Conservation (phyloP, 2,113 vertebrate species). For the Epinephelus cyanopodus region DNA sequence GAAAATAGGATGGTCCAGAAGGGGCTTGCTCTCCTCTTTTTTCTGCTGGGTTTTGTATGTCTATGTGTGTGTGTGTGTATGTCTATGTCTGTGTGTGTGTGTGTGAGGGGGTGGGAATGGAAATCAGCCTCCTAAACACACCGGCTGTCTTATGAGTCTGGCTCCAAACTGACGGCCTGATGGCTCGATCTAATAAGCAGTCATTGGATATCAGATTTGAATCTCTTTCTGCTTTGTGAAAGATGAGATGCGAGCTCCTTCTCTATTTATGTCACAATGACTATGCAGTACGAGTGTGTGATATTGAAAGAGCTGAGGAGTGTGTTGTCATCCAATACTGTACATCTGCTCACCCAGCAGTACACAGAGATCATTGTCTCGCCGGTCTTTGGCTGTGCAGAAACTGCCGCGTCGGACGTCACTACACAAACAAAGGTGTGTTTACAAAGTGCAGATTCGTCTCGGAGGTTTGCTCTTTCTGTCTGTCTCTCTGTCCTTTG, state of each 20-base stretch:
- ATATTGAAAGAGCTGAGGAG: constrained; percentile 55
- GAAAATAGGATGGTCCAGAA: constrained; percentile 43
- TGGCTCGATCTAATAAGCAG: constrained; percentile 74
- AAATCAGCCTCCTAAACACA: constrained; percentile 52
- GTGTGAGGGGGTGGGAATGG: constrained; percentile 41
- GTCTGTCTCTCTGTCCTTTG: not conserved
- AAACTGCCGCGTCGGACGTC: constrained; percentile 10
- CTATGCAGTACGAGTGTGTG: constrained; percentile 64
- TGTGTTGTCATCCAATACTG: constrained; percentile 69
- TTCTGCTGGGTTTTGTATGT: constrained; percentile 30
- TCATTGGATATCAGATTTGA: constrained; percentile 68
- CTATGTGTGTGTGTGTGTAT: constrained; percentile 28
- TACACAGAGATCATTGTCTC: constrained; percentile 64
- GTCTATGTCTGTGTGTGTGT: constrained; percentile 25
- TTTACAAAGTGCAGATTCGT: constrained; percentile 37
- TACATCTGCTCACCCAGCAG: constrained; percentile 64
- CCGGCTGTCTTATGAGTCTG: constrained; percentile 62
- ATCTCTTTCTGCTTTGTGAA: constrained; percentile 65
- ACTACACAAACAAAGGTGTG: constrained; percentile 50
- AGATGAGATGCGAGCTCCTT: constrained; percentile 63
- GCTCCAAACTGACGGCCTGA: constrained; percentile 71
- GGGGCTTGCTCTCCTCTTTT: constrained; percentile 37
- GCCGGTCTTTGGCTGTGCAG: constrained; percentile 26
- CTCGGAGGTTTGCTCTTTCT: not conserved
- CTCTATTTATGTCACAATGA: constrained; percentile 69